phyloP scores from a whole-genome alignment of 2,113 vertebrate genomes.

The Herpailurus yagouaroundi region DNA sequence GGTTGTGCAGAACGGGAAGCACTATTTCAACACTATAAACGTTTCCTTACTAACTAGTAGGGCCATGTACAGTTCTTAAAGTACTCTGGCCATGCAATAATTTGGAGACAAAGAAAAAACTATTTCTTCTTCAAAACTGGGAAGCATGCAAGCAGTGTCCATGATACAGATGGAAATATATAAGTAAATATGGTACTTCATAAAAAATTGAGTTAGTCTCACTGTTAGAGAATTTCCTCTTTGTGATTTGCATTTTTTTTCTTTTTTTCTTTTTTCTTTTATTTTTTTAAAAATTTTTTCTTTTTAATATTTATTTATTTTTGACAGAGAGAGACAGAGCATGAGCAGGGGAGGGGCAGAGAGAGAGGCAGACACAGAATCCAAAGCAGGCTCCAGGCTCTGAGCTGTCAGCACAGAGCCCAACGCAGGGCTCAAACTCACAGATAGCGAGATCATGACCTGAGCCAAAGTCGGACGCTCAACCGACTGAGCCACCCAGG shows the following conservation, averaged over 20 bases:
- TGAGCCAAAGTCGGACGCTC: too few species aligned
- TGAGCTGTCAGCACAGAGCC: too few species aligned
- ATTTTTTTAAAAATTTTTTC: too few species aligned
- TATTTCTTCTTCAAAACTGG: background rate
- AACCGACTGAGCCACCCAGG: too few species aligned
- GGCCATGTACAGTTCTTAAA: background rate
- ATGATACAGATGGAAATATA: background rate
- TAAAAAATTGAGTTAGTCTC: background rate
- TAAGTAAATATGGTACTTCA: background rate
- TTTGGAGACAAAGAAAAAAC: background rate
- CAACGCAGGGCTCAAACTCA: too few species aligned
- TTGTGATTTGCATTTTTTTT: background rate
- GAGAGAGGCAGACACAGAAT: too few species aligned
- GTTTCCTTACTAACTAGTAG: background rate
- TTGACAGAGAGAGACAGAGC: too few species aligned
- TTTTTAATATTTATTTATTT: too few species aligned
- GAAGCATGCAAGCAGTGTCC: background rate
- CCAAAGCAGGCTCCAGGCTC: too few species aligned
- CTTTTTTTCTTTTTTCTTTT: too few species aligned
- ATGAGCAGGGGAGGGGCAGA: too few species aligned
- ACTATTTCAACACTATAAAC: background rate
- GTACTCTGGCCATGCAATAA: background rate
- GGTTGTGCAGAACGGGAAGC: background rate
- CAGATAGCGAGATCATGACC: too few species aligned
- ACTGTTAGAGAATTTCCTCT: background rate